A percentile compares a stretch with the other conserved stretches of the same genome.
phyloP scores from a whole-genome alignment of 1,140 invertebrate genomes.

The Capitella teleta region DNA sequence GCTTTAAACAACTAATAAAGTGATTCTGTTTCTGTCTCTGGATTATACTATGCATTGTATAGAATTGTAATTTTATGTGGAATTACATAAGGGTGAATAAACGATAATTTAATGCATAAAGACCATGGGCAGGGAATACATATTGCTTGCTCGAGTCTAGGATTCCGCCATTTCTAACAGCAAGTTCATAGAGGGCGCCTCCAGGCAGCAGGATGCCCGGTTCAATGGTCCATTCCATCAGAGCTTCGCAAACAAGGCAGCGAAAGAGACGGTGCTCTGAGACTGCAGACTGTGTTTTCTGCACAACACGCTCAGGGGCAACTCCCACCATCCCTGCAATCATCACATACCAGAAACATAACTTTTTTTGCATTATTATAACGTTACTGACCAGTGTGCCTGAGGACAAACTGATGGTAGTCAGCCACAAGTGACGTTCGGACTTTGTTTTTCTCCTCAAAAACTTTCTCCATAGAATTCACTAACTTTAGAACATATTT shows the following conservation, averaged over 20 bases:
- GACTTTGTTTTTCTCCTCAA: constrained; percentile 32
- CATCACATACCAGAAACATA: too few species aligned
- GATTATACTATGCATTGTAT: too few species aligned
- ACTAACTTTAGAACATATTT: constrained; percentile 38
- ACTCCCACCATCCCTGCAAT: too few species aligned
- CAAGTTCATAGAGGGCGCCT: constrained; percentile 37
- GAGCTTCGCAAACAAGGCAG: constrained; percentile 39
- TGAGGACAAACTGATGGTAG: constrained; percentile 41
- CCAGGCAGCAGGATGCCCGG: constrained; percentile 30
- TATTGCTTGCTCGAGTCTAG: constrained; percentile 34
- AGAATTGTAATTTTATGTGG: too few species aligned
- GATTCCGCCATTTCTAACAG: constrained; percentile 26
- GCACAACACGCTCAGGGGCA: too few species aligned
- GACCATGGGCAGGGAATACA: constrained; percentile 34
- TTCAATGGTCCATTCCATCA: constrained; percentile 26
- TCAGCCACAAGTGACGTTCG: constrained; percentile 42
- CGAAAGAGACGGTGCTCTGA: constrained; percentile 31
- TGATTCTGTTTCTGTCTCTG: too few species aligned
- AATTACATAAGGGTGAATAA: too few species aligned
- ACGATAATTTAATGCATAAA: too few species aligned
- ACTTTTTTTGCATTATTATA: too few species aligned
- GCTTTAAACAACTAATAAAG: too few species aligned
- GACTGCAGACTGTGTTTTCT: constrained; percentile 26
- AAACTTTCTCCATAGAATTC: constrained; percentile 43
- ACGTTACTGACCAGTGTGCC: constrained; percentile 30